Percentiles rank a stretch among this genome's conserved stretches.
phyloP scores from a whole-genome alignment of 1,140 invertebrate species.

The Caerostris darwini region DNA sequence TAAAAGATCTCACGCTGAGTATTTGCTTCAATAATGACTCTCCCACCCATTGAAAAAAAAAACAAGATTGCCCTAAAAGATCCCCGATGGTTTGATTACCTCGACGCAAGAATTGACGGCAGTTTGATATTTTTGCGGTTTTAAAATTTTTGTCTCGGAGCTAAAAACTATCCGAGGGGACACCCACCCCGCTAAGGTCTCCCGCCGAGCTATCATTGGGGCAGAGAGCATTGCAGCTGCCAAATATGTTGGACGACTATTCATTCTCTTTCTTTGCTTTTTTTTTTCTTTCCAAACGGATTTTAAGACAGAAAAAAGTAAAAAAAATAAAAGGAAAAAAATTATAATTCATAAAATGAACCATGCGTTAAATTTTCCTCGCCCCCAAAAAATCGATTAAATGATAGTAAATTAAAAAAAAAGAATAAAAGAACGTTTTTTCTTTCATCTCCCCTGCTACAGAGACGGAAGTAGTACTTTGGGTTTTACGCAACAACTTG shows the following conservation, averaged over 20 bases:
- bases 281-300: neutral
- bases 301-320: neutral
- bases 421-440: neutral
- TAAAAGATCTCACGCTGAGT: too few relatives aligned
- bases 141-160: neutral
- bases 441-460: neutral
- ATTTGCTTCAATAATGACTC: neutral
- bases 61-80: neutral
- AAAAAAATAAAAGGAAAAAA: neutral
- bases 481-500: neutral
- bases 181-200: neutral
- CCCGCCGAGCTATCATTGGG: neutral
- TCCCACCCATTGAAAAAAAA: too few relatives aligned
- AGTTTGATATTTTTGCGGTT: neutral
- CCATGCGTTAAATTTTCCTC: constrained; percentile 40
- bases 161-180: neutral
- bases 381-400: neutral
- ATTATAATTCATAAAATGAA: constrained; percentile 15
- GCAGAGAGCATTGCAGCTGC: neutral
- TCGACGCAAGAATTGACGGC: neutral
- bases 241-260: constrained; percentile 23
- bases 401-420: neutral
- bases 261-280: neutral
- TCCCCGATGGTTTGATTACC: neutral
- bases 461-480: neutral